phyloP scores from a whole-genome alignment of 2,888 invertebrate species.

The Endomychus coccineus region DNA sequence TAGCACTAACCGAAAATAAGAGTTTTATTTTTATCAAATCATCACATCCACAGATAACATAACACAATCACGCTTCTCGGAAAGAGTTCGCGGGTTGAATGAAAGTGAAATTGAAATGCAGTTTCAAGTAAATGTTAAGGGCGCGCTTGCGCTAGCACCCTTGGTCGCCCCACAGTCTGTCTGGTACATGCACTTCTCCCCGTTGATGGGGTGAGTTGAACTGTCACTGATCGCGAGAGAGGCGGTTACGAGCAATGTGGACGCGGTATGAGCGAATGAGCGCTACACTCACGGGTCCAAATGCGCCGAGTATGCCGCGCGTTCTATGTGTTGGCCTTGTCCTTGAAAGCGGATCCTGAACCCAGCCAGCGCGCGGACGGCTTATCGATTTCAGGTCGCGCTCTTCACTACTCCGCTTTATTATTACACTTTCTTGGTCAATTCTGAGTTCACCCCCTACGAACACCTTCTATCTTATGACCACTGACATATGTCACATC shows the following conservation, averaged over 20 bases:
- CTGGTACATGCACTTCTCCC: slow-evolving; percentile 49
- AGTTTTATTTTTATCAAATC: slow-evolving; percentile 10
- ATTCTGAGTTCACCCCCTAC: too few species aligned
- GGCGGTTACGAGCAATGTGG: slow-evolving; percentile 10
- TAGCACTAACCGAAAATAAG: too few species aligned
- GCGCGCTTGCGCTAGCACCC: slow-evolving; percentile 51
- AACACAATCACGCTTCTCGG: slow-evolving; percentile 5
- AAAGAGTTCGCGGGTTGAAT: slow-evolving; percentile 41
- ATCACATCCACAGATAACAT: slow-evolving; percentile 33
- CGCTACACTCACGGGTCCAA: slow-evolving; percentile 14
- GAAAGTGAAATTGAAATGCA: slow-evolving; percentile 45
- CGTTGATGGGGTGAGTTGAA: slow-evolving; percentile 15
- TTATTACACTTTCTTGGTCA: too few species aligned
- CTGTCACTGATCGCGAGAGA: slow-evolving; percentile 13
- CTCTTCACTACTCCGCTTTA: slow-evolving; percentile 10
- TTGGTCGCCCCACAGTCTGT: slow-evolving; percentile 44
- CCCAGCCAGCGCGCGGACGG: slow-evolving; percentile 35
- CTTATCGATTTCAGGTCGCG: slow-evolving; percentile 43
- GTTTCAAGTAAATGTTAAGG: slow-evolving; percentile 43
- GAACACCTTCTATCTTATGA: too few species aligned
- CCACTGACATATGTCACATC: too few species aligned
- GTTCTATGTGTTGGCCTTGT: slow-evolving; percentile 50
- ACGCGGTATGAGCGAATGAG: slow-evolving; percentile 17
- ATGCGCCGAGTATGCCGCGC: slow-evolving; percentile 29
- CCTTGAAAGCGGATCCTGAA: slow-evolving; percentile 49